Conservation (phyloP, 2,113 vertebrate genomes). For the Syngnathus typhle region DNA sequence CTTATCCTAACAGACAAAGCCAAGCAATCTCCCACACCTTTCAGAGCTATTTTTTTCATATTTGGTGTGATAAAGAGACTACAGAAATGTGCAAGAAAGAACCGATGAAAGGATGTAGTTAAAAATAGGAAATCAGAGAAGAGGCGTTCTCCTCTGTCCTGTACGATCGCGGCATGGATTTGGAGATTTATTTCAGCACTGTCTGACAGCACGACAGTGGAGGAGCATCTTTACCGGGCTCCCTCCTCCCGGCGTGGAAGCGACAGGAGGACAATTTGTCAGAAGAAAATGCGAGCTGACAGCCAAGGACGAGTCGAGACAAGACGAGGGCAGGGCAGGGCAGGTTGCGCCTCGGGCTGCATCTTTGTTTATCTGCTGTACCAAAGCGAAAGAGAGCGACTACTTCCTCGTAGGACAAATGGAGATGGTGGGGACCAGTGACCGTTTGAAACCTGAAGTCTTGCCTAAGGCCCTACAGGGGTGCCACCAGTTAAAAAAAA, state of each 20-base stretch:
- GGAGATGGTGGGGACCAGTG: background rate
- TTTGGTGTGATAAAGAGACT: conserved; percentile 3
- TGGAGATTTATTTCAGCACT: conserved; percentile 6
- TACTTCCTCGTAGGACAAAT: background rate
- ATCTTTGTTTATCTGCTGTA: conserved; percentile 32
- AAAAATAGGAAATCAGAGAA: conserved; percentile 35
- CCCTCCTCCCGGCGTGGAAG: conserved; percentile 8
- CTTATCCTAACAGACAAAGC: background rate
- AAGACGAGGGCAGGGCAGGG: conserved; percentile 25
- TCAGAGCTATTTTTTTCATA: background rate
- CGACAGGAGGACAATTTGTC: conserved; percentile 19
- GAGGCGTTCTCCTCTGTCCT: background rate
- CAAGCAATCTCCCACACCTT: background rate
- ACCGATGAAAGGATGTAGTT: conserved; percentile 16
- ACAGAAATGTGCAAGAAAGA: conserved; percentile 5
- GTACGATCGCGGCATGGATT: background rate
- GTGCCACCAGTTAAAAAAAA: background rate
- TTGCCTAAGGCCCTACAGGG: background rate
- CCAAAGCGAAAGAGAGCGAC: background rate
- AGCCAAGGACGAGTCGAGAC: conserved; percentile 49
- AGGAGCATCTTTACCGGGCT: conserved; percentile 4
- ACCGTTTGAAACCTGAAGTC: background rate
- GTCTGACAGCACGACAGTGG: background rate
- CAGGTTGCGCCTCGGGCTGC: conserved; percentile 30
- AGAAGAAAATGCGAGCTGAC: conserved; percentile 38